Percentiles rank a stretch among this genome's conserved stretches.
phyloP scores from a whole-genome alignment of 2,797 vertebrate genomes.

The Tokudaia muenninki region DNA sequence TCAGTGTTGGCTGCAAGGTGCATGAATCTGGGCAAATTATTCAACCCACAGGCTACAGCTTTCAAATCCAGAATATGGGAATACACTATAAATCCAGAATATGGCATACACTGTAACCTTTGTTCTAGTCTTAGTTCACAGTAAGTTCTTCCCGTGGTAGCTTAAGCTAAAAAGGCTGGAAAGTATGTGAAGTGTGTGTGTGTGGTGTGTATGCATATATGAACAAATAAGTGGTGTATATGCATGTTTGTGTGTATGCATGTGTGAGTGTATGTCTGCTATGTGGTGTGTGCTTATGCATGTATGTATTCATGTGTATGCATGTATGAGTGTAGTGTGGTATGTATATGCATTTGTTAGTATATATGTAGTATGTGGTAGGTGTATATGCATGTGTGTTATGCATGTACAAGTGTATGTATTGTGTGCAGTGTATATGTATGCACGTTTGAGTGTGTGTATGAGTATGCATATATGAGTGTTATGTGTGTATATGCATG shows the following conservation, averaged over 20 bases:
- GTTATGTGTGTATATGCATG: background rate
- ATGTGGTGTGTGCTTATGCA: background rate
- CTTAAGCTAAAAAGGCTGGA: slow-evolving; percentile 57
- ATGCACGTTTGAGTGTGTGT: too few relatives aligned
- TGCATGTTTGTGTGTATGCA: too few relatives aligned
- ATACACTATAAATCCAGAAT: background rate
- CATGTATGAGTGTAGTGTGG: background rate
- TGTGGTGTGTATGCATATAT: background rate
- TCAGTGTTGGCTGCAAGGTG: background rate
- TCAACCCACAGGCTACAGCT: background rate
- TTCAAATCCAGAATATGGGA: background rate
- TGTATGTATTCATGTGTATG: too few relatives aligned
- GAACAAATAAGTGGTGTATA: too few relatives aligned
- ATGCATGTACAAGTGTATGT: too few relatives aligned
- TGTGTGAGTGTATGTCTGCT: background rate
- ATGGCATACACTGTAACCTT: too few relatives aligned
- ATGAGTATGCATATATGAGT: too few relatives aligned
- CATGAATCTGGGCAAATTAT: background rate
- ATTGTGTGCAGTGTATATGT: too few relatives aligned
- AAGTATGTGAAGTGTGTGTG: background rate
- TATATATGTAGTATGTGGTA: background rate
- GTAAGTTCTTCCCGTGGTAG: slow-evolving; percentile 62
- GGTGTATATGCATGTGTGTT: too few relatives aligned
- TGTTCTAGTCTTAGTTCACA: background rate
- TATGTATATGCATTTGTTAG: background rate